phyloP scores from a whole-genome alignment of 2,113 vertebrate species.

The Gymnobelideus leadbeateri region DNA sequence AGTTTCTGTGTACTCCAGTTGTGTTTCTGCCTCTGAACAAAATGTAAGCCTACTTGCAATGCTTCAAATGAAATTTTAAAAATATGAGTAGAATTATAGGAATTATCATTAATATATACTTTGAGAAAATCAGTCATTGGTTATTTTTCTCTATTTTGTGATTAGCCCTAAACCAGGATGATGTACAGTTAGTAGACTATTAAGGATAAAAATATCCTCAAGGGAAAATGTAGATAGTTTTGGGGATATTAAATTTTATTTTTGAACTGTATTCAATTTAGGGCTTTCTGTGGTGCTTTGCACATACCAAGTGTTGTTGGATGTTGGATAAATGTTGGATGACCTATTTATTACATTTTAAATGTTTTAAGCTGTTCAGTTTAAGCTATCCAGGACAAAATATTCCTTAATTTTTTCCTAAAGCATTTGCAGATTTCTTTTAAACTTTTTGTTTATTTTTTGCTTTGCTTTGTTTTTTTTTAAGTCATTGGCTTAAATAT shows the following conservation, averaged over 20 bases:
- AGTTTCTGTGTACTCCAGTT: not conserved
- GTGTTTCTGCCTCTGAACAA: constrained; percentile 26
- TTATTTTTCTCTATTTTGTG: not conserved
- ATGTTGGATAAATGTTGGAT: not conserved
- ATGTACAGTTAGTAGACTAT: not conserved
- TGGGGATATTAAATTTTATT: not conserved
- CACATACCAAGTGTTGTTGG: not conserved
- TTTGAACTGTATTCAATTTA: not conserved
- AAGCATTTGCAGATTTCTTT: not conserved
- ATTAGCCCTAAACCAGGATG: not conserved
- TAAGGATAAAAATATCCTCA: not conserved
- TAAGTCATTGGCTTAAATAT: not conserved
- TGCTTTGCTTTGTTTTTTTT: too few species aligned
- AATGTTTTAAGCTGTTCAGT: not conserved
- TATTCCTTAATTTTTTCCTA: not conserved
- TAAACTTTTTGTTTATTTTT: not conserved
- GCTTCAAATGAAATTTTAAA: not conserved
- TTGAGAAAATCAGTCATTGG: not conserved
- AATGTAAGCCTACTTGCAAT: not conserved
- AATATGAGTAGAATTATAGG: constrained; percentile 10
- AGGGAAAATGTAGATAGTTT: not conserved
- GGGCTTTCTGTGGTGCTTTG: not conserved
- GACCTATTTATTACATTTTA: not conserved
- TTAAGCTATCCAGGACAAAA: not conserved
- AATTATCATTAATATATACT: not conserved